Evolutionary conservation across 1,140 invertebrate genomes (phyloP).

Genomic region (Drosophila jambulina): DNA sequence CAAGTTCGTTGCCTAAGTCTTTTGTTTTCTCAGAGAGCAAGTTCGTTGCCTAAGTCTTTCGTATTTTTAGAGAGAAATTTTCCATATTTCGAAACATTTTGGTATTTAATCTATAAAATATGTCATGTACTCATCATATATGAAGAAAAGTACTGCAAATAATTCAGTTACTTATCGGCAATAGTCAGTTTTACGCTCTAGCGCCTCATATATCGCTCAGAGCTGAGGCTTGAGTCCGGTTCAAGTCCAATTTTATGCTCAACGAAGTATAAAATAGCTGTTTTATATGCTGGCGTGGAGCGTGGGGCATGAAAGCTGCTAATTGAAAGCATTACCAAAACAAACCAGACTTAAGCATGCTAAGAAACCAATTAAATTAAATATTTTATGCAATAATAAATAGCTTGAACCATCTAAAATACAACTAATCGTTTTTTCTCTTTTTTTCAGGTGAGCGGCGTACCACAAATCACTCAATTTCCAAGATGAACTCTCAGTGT

Average conservation of each 20-base stretch:
- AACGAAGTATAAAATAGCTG: slow-evolving; percentile 65
- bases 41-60: slow-evolving; percentile 41
- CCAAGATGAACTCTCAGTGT: slow-evolving; percentile 20
- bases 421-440: not conserved
- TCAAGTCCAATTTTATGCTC: slow-evolving; percentile 55
- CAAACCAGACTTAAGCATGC: not conserved
- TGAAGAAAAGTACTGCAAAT: not conserved
- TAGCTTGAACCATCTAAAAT: not conserved
- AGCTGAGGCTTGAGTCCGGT: not conserved
- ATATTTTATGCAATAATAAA: not conserved
- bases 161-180: not conserved
- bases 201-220: slow-evolving; percentile 13
- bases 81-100: not conserved
- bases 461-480: slow-evolving; percentile 5
- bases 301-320: slow-evolving; percentile 28
- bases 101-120: not conserved
- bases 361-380: not conserved
- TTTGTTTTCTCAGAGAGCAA: not conserved
- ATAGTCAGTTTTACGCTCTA: slow-evolving; percentile 20
- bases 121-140: not conserved
- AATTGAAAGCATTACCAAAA: slow-evolving; percentile 35
- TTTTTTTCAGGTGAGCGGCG: slow-evolving; percentile 37
- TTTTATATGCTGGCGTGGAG: slow-evolving; percentile 1
- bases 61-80: not conserved
- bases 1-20: slow-evolving; percentile 21